Evolutionary conservation across 2,113 vertebrate species (phyloP), one percentile per base, ranked within the genome.

Genomic region (Chaetodon auriga): DNA sequence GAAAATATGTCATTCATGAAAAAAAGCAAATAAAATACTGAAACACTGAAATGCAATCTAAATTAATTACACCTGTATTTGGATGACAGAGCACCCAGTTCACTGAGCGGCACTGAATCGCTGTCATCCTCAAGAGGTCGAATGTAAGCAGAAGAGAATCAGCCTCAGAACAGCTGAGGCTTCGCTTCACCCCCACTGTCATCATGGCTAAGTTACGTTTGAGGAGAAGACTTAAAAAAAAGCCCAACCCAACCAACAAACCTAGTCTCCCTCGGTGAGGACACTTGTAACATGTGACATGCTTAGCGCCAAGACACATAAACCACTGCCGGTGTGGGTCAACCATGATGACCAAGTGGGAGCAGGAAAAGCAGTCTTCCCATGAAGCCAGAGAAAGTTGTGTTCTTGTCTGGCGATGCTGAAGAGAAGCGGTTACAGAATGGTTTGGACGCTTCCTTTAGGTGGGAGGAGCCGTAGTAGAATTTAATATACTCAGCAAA

Each of bases 81-180:
- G 77, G 60, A 80, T 69, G 76, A 66, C 18, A 9, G 60, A 41
- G 58, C 57, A 46, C 68, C 61, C 49, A 63, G 25, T 46, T 71
- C 70, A 70, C 55, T 57, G 51, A 69, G 43, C 55, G 41, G 55
- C 68, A 61, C 62, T 81, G 71, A 63, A 69, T 82, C 75, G 79
- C 71, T 62, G 80, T 76, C 53, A 80, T 49, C 66, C 25, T 57
- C 62, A 57, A 77, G 68, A 62, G 30, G 68, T 74, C 72, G 43
- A 61, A 74, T 55, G 51, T 71, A 74, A 77, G 70, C 70, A 82
- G 61, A 46, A 38, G 43, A 55, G 30, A 63, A 35, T 43, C 30
- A n/a, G 48, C 23, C 45, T 77, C 21, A 8, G 19, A 75, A 21
- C 54, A 41, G 35, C 46, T 35, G 21, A 46, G 45, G 25, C 53